phyloP scores from a whole-genome alignment of 2,113 vertebrate genomes.

The Halcyon senegalensis region DNA sequence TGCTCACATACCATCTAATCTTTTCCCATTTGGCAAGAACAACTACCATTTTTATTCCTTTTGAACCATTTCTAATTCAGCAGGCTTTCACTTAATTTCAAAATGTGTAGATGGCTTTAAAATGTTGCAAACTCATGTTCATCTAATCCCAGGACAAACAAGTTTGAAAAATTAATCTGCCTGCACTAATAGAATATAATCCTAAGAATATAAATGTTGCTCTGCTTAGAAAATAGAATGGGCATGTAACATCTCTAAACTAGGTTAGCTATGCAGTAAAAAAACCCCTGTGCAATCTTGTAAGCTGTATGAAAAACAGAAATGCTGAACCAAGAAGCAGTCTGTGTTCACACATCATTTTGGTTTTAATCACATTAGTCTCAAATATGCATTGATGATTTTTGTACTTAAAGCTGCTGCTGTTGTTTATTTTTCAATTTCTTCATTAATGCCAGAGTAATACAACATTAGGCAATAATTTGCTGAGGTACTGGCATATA shows the following conservation, averaged over 20 bases:
- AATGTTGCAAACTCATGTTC: conserved; percentile 44
- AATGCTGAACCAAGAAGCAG: neutral
- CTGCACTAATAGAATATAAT: conserved; percentile 53
- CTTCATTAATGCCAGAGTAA: conserved; percentile 58
- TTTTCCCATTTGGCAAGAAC: neutral
- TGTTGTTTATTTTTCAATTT: conserved; percentile 65
- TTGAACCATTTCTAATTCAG: neutral
- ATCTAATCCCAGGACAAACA: conserved; percentile 49
- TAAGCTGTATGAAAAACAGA: conserved; percentile 12
- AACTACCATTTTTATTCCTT: neutral
- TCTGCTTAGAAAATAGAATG: neutral
- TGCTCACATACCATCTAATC: neutral
- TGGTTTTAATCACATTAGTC: conserved; percentile 43
- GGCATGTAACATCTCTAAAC: neutral
- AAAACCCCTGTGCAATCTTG: neutral
- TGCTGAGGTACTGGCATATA: neutral
- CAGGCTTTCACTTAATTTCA: conserved; percentile 9
- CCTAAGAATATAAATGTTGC: conserved; percentile 39
- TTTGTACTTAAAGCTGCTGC: conserved; percentile 31
- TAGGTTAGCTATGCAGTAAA: neutral
- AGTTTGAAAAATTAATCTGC: conserved; percentile 45
- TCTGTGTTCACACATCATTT: conserved; percentile 27
- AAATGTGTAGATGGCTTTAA: conserved; percentile 5
- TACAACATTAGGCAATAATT: conserved; percentile 11
- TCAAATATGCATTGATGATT: conserved; percentile 44